Percentiles rank a stretch among this genome's conserved stretches.
Evolutionary conservation across 2,797 vertebrate genomes (phyloP).

Genomic region (Decapterus maruadsi): DNA sequence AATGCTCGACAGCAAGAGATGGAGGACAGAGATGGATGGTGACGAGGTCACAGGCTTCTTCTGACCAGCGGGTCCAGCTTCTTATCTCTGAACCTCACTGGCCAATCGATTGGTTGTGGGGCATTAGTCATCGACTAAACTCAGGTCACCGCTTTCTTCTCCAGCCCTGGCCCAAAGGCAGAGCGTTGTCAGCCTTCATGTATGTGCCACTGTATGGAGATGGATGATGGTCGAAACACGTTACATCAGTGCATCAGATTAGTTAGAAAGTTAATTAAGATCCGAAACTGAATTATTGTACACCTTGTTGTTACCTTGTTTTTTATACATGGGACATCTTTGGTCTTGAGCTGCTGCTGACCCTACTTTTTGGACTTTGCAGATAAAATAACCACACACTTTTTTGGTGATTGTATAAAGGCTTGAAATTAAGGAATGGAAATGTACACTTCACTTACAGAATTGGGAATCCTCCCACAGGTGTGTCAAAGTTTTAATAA

Average conservation of each 20-base stretch:
- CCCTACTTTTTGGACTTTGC: conserved; percentile 17
- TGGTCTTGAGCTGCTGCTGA: background rate
- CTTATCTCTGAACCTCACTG: conserved; percentile 90
- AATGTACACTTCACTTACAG: background rate
- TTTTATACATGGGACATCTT: background rate
- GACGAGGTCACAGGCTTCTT: conserved; percentile 88
- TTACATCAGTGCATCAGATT: conserved; percentile 15
- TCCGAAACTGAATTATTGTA: conserved; percentile 3
- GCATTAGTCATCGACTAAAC: conserved; percentile 88
- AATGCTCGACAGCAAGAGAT: conserved; percentile 81
- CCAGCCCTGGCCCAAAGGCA: conserved; percentile 37
- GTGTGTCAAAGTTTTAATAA: background rate
- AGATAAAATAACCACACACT: background rate
- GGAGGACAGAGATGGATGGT: conserved; percentile 93
- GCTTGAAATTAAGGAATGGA: background rate
- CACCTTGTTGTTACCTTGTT: no score
- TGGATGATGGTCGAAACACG: conserved; percentile 42
- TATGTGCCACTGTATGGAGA: conserved; percentile 69
- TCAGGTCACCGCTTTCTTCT: conserved; percentile 70
- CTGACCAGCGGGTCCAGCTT: conserved; percentile 83
- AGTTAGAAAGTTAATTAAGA: conserved; percentile 20
- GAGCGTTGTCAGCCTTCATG: conserved; percentile 55
- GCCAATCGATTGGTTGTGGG: conserved; percentile 95
- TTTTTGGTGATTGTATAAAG: background rate
- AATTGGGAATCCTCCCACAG: background rate